Evolutionary conservation across 2,888 invertebrate genomes (phyloP).

Genomic region (Siphlonurus alternatus): DNA sequence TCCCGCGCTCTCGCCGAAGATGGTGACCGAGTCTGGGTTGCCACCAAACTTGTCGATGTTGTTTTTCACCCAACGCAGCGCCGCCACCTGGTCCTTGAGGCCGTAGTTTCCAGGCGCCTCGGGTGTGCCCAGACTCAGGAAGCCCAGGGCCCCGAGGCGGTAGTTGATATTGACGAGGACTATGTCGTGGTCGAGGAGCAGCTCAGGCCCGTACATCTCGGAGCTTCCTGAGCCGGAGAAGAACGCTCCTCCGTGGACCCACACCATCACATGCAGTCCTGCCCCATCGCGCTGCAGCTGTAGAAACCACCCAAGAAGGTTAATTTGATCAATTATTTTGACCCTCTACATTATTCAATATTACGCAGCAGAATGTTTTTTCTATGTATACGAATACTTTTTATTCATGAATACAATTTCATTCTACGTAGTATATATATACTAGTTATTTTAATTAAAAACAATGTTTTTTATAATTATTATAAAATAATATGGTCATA

Average conservation of each 20-base stretch:
- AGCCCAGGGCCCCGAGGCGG: conserved; percentile 49
- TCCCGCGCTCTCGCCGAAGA: conserved; percentile 37
- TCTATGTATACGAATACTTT: no score
- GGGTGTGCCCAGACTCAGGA: conserved; percentile 30
- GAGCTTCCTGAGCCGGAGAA: conserved; percentile 41
- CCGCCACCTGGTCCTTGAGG: conserved; percentile 31
- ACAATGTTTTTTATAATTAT: no score
- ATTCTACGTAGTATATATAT: no score
- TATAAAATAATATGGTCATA: no score
- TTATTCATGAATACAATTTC: no score
- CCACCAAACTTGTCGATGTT: conserved; percentile 35
- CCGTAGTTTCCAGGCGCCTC: conserved; percentile 37
- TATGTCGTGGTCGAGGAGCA: conserved; percentile 43
- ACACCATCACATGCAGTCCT: conserved; percentile 40
- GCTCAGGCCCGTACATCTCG: conserved; percentile 32
- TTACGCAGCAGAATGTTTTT: no score
- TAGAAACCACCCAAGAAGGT: background rate
- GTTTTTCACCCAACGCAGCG: conserved; percentile 33
- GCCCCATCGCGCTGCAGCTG: background rate
- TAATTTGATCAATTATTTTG: background rate
- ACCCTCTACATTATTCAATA: no score
- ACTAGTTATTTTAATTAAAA: no score
- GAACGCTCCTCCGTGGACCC: conserved; percentile 52
- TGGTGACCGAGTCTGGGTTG: conserved; percentile 29
- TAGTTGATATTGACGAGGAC: conserved; percentile 53